Conservation (phyloP, 2,797 vertebrate species). For the Sebastes elongatus region DNA sequence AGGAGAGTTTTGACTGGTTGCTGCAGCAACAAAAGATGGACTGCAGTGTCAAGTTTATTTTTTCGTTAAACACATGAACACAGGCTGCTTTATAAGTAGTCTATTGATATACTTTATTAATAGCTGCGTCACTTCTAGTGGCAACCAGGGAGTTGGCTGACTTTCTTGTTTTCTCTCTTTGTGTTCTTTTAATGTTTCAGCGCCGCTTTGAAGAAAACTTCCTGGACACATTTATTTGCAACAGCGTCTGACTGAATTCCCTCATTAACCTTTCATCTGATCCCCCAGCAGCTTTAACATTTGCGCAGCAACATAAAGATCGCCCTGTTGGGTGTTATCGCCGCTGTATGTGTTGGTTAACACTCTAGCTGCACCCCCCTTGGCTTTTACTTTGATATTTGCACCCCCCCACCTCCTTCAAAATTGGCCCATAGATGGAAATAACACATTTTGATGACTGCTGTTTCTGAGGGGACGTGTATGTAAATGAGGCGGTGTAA, state of each 20-base stretch:
- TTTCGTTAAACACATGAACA: neutral
- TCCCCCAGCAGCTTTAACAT: constrained; percentile 6
- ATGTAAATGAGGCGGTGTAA: constrained; percentile 23
- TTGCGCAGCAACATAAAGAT: neutral
- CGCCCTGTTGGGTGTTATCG: neutral
- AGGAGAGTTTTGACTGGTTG: constrained; percentile 4
- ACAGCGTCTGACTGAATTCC: neutral
- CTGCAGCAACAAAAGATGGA: neutral
- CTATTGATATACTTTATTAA: constrained; percentile 42
- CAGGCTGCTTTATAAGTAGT: neutral
- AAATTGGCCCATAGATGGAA: constrained; percentile 17
- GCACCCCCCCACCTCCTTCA: neutral
- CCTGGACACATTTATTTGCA: neutral
- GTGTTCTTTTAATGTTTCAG: neutral
- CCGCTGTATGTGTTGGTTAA: neutral
- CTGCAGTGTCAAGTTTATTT: neutral
- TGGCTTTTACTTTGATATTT: constrained; percentile 23
- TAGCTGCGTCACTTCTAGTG: neutral
- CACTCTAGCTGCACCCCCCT: neutral
- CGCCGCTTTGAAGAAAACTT: neutral
- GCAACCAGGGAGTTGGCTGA: neutral
- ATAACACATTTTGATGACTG: constrained; percentile 24
- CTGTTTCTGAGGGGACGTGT: constrained; percentile 23
- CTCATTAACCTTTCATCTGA: constrained; percentile 11
- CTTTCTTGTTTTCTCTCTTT: constrained; percentile 5